Percentiles rank a stretch among this genome's conserved stretches.
Conservation (phyloP, 2,113 vertebrate species). For the Etia nguti region DNA sequence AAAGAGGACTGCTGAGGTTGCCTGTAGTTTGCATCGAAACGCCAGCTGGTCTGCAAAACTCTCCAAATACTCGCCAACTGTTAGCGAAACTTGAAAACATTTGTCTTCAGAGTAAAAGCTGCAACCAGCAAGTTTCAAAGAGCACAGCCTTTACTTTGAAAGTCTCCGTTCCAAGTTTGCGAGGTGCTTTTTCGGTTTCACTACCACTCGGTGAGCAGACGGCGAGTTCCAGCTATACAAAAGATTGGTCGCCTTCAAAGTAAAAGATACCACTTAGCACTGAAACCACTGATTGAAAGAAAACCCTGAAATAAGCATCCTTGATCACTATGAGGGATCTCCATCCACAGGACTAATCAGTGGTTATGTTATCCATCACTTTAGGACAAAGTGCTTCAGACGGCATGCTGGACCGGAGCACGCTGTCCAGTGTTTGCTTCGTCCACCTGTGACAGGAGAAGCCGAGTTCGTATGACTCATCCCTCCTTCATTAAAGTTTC, state of each 20-base stretch:
- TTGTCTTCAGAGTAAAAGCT: background rate
- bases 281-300: background rate
- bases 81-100: background rate
- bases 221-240: background rate
- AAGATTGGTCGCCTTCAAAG: background rate
- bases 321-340: background rate
- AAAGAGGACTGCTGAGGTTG: background rate
- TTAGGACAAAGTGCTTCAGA: background rate
- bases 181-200: background rate
- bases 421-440: background rate
- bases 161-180: background rate
- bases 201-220: background rate
- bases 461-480: background rate
- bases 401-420: fast-evolving
- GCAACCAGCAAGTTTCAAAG: background rate
- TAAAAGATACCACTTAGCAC: background rate
- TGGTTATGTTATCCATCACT: background rate
- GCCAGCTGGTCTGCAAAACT: background rate
- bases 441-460: background rate
- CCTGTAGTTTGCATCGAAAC: background rate
- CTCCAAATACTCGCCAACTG: background rate
- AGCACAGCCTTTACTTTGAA: background rate
- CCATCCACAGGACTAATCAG: background rate
- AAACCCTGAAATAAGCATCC: background rate
- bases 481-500: background rate